Base-by-base conservation (phyloP, 2,888 invertebrate species). In the Congeria kusceri region DNA sequence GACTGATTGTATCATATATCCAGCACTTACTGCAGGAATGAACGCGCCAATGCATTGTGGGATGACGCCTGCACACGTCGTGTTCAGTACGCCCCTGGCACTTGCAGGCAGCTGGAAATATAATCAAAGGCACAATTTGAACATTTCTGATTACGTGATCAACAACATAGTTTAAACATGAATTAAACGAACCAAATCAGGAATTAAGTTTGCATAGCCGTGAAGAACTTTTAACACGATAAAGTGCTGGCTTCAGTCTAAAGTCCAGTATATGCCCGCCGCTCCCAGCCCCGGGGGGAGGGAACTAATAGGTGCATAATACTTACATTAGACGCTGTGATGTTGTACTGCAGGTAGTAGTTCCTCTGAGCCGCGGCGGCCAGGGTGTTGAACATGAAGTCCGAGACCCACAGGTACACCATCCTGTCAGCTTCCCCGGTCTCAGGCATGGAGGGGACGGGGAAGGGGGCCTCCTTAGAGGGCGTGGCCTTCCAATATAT, bases 401-500 rank as follows among this genome's bases (percentile, higher is more conserved):
- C 85, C 11, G 88, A 86, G 25, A 88, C 58, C 82, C 82, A 88
- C 27, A 89, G 49, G 57, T 88, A 89, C 74, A 88, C 46, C 88
- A 88, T 88, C 23, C 71, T 82, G 29, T 69, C 46, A 18, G 70
- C 63, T 27, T 77, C 77, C 1, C 44, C 39, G n/a, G 58, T 74
- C 1, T 62, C 61, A 20, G 86, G 83, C 80, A 88, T 77, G 1
- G 80, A 27, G 5, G 77, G 64, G 3, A 87, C 75, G 1, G 68
- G 27, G 25, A 88, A 79, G 11, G 89, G 88, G 28, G 78, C 62
- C 32, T 87, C 80, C n/a, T n/a, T n/a, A 18, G 44, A 53, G 11
- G 63, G 72, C n/a, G 77, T 76, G 28, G 67, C 71, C 11, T 63
- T 56, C 89, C 89, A 89, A 56, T 67, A 86, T 1, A 89, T 77